Evolutionary conservation across 2,113 vertebrate genomes (phyloP).

Genomic region (Protomyctophum bolini): DNA sequence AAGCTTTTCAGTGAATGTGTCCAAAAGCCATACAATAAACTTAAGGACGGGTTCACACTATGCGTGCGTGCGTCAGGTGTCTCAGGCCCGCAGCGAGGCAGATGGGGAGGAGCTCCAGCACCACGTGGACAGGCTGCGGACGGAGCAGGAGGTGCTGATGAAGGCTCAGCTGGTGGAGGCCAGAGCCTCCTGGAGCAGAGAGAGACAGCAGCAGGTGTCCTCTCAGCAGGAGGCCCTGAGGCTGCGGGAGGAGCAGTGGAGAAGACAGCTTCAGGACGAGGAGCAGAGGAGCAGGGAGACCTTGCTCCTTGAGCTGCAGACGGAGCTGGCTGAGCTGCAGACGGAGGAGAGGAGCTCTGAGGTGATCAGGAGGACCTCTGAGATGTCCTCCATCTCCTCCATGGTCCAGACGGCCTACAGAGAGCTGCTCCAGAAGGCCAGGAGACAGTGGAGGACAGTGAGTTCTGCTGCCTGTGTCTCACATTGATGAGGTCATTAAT

Average conservation of each 20-base stretch:
- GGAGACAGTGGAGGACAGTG: constrained; percentile 83
- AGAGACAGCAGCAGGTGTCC: constrained; percentile 89
- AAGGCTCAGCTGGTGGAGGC: constrained; percentile 90
- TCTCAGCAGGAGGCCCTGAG: constrained; percentile 66
- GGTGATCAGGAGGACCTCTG: constrained; percentile 28
- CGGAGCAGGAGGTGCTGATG: constrained; percentile 81
- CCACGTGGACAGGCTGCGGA: constrained; percentile 77
- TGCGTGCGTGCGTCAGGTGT: constrained; percentile 58
- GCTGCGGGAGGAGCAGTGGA: constrained; percentile 82
- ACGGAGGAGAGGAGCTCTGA: constrained; percentile 42
- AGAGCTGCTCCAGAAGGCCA: constrained; percentile 66
- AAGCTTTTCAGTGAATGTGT: too few species aligned
- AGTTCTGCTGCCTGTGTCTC: constrained; percentile 16
- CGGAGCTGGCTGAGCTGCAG: constrained; percentile 76
- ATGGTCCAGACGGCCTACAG: constrained; percentile 77
- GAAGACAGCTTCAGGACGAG: constrained; percentile 70
- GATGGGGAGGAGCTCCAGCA: constrained; percentile 85
- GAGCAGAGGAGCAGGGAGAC: constrained; percentile 76
- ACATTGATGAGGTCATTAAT: neutral
- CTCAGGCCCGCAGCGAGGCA: constrained; percentile 69
- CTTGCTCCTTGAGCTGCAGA: constrained; percentile 75
- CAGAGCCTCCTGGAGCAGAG: constrained; percentile 85
- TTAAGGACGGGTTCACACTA: too few species aligned
- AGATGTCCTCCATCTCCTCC: constrained; percentile 60
- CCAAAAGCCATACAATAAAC: too few species aligned